These are phyloP conservation scores for Tigriopus japonicus DNA, from an alignment of 1,140 invertebrate species.

Conservation along the genomic window DNA sequence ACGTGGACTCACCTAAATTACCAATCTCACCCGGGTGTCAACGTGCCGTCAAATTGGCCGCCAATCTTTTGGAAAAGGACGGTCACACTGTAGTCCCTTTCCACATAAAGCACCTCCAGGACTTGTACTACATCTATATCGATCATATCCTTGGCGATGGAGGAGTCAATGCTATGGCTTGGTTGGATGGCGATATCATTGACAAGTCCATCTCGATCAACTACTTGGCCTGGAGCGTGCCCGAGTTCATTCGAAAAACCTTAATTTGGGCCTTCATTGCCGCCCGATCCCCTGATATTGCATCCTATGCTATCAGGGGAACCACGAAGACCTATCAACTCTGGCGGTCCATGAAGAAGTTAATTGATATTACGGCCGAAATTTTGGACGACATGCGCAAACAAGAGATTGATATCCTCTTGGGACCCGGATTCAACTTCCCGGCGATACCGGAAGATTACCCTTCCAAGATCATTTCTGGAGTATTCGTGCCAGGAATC, in stretches of 20 bases:
- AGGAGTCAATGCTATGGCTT: not conserved
- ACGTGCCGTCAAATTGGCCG: not conserved
- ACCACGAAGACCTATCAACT: no score
- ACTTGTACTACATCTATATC: not conserved
- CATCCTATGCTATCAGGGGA: no score
- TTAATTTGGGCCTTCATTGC: no score
- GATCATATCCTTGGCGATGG: not conserved
- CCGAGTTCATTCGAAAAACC: no score
- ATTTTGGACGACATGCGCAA: not conserved
- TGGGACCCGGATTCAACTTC: slow-evolving; percentile 2
- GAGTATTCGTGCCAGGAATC: not conserved
- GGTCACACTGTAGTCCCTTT: not conserved
- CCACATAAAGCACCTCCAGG: not conserved
- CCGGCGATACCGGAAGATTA: not conserved
- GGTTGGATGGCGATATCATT: not conserved
- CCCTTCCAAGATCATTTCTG: not conserved
- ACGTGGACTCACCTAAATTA: no score
- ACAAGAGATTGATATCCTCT: not conserved
- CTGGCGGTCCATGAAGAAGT: not conserved
- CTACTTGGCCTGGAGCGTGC: no score
- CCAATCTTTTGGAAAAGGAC: not conserved
- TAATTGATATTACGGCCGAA: not conserved
- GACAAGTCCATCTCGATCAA: not conserved
- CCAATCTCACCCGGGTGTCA: no score
- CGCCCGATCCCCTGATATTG: no score